These are phyloP conservation scores for Rhombomys opimus DNA, from an alignment of 2,113 vertebrate species.

Conservation along the genomic window DNA sequence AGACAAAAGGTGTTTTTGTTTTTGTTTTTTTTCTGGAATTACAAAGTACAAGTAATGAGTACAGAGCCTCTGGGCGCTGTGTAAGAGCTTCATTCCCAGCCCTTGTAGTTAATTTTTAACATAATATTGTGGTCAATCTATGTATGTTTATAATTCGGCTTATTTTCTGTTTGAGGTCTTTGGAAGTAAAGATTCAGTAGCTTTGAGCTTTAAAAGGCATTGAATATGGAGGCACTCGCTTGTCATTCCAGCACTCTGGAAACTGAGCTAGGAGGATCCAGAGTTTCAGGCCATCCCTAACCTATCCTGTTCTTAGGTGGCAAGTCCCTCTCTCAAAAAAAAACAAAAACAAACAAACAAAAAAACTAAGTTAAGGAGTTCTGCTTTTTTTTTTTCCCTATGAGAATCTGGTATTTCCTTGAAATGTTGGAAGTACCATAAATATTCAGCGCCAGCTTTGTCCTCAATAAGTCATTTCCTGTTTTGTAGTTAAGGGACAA, in stretches of 20 bases:
- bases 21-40: not conserved
- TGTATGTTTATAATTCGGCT: not conserved
- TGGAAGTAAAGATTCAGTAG: not conserved
- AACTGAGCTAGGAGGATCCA: not conserved
- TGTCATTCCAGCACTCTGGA: not conserved
- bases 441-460: not conserved
- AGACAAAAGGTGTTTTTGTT: not conserved
- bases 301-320: not conserved
- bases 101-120: not conserved
- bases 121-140: not conserved
- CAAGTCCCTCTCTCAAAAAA: not conserved
- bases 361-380: too few relatives aligned
- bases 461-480: conserved; percentile 11
- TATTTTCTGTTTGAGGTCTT: conserved; percentile 6
- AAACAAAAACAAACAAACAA: too few relatives aligned
- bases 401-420: not conserved
- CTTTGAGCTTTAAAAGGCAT: not conserved
- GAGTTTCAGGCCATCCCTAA: not conserved
- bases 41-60: not conserved
- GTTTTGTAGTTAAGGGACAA: not conserved
- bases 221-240: not conserved
- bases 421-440: not conserved
- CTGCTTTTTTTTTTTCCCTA: not conserved
- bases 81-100: not conserved
- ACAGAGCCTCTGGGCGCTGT: not conserved